A percentile compares a stretch with the other conserved stretches of the same genome.
Evolutionary conservation across 2,113 vertebrate species (phyloP).

Genomic region (Pelvicachromis taeniatus): DNA sequence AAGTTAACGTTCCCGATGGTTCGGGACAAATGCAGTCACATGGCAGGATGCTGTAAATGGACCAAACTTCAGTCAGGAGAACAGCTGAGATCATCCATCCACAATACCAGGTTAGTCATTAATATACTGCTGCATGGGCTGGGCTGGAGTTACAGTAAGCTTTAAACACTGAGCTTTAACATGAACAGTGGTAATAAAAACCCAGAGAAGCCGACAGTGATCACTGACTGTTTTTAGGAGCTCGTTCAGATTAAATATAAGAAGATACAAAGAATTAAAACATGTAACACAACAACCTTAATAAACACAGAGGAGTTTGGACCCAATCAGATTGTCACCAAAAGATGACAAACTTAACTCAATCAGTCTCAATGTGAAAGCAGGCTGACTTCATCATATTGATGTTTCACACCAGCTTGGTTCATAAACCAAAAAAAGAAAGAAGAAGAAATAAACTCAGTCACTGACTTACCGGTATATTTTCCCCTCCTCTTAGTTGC

Average conservation of each 20-base stretch:
- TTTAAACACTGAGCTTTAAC: no score
- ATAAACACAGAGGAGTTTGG: background rate
- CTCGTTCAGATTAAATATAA: accelerated
- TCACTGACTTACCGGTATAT: background rate
- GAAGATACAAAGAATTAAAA: background rate
- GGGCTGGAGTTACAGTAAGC: no score
- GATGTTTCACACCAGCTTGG: background rate
- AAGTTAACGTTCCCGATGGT: no score
- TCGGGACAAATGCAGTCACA: no score
- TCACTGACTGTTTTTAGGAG: background rate
- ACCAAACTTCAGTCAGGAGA: no score
- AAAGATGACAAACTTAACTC: background rate
- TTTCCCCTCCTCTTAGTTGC: background rate
- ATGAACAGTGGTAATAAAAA: background rate
- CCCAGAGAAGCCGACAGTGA: accelerated
- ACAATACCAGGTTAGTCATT: background rate
- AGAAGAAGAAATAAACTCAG: background rate
- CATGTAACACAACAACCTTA: background rate
- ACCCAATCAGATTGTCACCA: background rate
- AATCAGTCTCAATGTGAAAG: background rate
- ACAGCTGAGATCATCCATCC: no score
- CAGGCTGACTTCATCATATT: background rate
- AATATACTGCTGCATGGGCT: no score
- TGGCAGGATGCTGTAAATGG: no score
- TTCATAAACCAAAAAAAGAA: background rate